Base-by-base conservation (phyloP, 2,797 vertebrate species). In the Rhodeus uyekii region DNA sequence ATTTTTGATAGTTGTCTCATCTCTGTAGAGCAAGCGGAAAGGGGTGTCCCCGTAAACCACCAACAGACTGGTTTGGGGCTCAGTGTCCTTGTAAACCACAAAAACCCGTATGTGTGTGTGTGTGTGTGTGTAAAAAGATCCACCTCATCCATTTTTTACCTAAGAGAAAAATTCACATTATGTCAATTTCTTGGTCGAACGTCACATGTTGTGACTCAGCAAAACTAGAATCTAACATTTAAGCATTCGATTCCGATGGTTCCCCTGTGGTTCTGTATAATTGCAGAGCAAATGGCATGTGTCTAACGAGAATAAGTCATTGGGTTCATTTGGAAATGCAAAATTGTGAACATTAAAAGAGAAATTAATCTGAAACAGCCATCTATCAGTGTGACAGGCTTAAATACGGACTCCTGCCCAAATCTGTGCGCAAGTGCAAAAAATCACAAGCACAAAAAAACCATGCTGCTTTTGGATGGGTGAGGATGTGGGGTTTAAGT, bases 331-430 rank as follows among this genome's bases (percentile, higher is more conserved):
- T 72, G 55, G 39, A 61, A 80, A 72, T 61, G 55, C 68, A 73
- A 73, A 80, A 80, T 63, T 29, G 7, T 46, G 68, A 73, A 80
- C 68, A 36, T 73, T 80, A 80, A 73, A 63, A 48, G 14, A 63
- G 22, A 80, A 63, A 80, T 63, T 63, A 72, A 63, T 80, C 22
- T 48, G 91, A 90, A 86, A 88, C 89, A 84, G 88, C 87, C 91
- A 92, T 93, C 93, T 89, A 92, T 93, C 91, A 92, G 90, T 81
- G 85, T 91, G 92, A 91, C 92, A 92, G 91, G 90, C 91, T 89
- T 90, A 88, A 92, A 93, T 93, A 91, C 90, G 3, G 16, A 53
- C 12, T 48, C 53, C 39, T 72, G 53, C 38, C 4, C 67, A 61
- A 22, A 39, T 24, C 68, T 36, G 22, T 63, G 55, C 69, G 65